A percentile compares a stretch with the other conserved stretches of the same genome.
These are phyloP conservation scores for Amphiduros pacificus DNA, from an alignment of 2,888 invertebrate genomes.

Conservation along the genomic window DNA sequence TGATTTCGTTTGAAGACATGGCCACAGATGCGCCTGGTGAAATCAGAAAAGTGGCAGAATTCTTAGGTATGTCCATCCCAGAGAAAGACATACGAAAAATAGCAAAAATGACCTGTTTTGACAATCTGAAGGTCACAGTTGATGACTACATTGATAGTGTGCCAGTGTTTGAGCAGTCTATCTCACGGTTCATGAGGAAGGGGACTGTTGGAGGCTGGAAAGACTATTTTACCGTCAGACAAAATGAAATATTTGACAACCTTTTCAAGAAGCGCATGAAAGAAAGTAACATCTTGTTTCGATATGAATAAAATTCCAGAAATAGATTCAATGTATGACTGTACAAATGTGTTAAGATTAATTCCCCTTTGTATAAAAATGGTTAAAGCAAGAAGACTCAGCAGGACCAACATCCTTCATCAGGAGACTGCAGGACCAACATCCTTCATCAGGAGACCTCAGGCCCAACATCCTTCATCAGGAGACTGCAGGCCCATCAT, in stretches of 20 bases:
- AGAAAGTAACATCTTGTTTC: too few species aligned
- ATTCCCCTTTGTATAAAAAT: too few species aligned
- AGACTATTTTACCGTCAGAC: not conserved
- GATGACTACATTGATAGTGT: not conserved
- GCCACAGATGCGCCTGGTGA: not conserved
- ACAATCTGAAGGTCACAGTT: not conserved
- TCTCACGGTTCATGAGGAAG: not conserved
- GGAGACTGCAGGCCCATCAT: too few species aligned
- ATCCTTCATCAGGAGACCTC: too few species aligned
- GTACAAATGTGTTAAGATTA: too few species aligned
- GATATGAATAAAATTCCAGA: too few species aligned
- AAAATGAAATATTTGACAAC: not conserved
- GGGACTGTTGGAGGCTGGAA: not conserved
- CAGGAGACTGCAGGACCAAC: too few species aligned
- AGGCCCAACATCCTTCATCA: too few species aligned
- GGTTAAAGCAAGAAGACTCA: too few species aligned
- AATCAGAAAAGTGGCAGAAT: not conserved
- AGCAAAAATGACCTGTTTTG: not conserved
- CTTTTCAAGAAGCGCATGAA: too few species aligned
- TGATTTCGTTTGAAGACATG: not conserved
- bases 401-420: too few species aligned
- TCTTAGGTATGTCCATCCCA: not conserved
- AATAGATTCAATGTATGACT: too few species aligned
- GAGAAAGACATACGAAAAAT: not conserved
- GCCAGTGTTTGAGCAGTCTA: not conserved